phyloP scores from a whole-genome alignment of 2,113 vertebrate species.

The Opisthocomus hoazin region DNA sequence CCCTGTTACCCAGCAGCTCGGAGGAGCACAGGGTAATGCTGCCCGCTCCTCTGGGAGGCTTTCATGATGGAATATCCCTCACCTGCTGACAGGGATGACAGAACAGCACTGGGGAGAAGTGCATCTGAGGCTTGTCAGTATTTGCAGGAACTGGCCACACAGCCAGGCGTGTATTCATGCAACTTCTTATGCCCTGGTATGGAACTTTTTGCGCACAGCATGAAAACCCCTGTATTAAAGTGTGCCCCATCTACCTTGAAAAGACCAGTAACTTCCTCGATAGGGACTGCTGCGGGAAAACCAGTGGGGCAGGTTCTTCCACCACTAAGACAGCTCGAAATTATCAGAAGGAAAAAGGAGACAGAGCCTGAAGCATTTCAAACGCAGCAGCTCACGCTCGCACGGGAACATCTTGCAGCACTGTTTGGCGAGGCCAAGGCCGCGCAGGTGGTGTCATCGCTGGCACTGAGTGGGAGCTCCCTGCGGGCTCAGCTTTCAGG shows the following conservation, averaged over 20 bases:
- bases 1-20: neutral
- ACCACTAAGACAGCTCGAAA: neutral
- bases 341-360: neutral
- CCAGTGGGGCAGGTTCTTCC: neutral
- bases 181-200: neutral
- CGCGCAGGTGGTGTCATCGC: rapidly evolving
- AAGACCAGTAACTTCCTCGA: neutral
- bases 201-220: neutral
- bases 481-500: neutral
- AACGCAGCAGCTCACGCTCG: rapidly evolving
- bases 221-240: neutral
- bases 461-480: neutral
- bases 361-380: neutral
- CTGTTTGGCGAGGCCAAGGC: neutral
- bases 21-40: neutral
- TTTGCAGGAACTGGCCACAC: neutral
- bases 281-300: neutral
- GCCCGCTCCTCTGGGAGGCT: neutral
- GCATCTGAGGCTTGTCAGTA: neutral
- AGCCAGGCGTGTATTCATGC: neutral
- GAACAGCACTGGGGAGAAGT: neutral
- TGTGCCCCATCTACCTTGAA: neutral
- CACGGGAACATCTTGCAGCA: neutral
- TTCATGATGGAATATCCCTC: neutral
- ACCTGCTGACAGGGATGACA: neutral